Evolutionary conservation across 1,140 invertebrate species (phyloP).

Genomic region (Scaptomyza hsui): DNA sequence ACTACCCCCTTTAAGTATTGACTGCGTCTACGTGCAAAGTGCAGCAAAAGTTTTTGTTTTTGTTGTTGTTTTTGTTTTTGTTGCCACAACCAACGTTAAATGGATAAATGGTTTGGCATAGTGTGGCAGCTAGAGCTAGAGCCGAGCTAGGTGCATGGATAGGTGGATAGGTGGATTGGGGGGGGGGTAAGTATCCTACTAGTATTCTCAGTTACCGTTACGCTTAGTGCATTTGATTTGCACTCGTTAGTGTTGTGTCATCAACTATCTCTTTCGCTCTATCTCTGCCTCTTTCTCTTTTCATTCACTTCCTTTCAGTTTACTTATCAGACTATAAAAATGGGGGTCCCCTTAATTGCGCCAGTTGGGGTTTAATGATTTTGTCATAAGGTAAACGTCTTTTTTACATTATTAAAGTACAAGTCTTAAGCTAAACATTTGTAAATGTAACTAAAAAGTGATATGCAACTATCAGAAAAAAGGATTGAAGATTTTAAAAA

Average conservation of each 20-base stretch:
- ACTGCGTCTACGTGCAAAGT: slow-evolving; percentile 71
- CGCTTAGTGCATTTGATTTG: slow-evolving; percentile 78
- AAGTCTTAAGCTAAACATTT: too few species aligned
- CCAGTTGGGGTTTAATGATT: slow-evolving; percentile 6
- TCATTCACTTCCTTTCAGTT: neutral
- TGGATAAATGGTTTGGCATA: slow-evolving; percentile 60
- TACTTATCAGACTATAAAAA: slow-evolving; percentile 12
- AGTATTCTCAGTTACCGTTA: slow-evolving; percentile 72
- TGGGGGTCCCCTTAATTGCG: neutral
- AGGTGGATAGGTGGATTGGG: slow-evolving; percentile 18
- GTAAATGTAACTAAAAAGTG: too few species aligned
- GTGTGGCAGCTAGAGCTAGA: slow-evolving; percentile 3
- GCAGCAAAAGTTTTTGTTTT: slow-evolving; percentile 43
- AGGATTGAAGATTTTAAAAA: too few species aligned
- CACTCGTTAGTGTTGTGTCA: slow-evolving; percentile 51
- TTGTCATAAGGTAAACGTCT: neutral
- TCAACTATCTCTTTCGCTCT: neutral
- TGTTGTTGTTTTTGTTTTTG: too few species aligned
- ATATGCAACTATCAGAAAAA: too few species aligned
- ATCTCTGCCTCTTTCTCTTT: neutral
- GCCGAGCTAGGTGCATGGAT: slow-evolving; percentile 37
- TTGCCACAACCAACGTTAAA: slow-evolving; percentile 42
- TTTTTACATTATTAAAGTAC: neutral
- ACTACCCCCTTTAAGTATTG: neutral
- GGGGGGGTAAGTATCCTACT: too few species aligned